Conservation (phyloP, 2,113 vertebrate species). For the Leuciscus idus region DNA sequence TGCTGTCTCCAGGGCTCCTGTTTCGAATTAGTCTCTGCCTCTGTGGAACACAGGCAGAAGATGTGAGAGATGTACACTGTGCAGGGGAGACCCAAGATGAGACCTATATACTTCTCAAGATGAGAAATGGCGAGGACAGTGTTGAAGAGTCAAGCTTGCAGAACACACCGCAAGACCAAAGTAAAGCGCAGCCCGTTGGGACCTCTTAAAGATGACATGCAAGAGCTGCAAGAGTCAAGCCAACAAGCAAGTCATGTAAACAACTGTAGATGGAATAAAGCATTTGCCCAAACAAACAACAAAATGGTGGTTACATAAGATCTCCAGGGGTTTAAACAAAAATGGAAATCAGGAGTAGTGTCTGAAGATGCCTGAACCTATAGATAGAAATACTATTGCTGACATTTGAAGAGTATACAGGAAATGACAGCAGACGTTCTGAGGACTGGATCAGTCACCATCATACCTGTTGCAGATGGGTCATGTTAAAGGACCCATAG, state of each 20-base stretch:
- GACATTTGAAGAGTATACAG: neutral
- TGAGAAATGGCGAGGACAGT: neutral
- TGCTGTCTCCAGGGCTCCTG: slow-evolving; percentile 65
- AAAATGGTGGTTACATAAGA: neutral
- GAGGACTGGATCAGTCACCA: neutral
- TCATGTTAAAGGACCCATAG: neutral
- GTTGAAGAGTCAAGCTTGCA: slow-evolving; percentile 8
- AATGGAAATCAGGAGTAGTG: neutral
- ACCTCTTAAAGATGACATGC: slow-evolving; percentile 16
- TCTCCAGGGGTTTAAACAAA: neutral
- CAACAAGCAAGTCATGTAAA: slow-evolving; percentile 10
- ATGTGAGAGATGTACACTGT: neutral
- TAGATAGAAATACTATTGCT: neutral
- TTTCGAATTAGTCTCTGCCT: slow-evolving; percentile 76
- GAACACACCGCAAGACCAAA: neutral
- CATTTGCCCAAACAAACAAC: slow-evolving; percentile 8
- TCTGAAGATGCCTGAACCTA: neutral
- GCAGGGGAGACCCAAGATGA: neutral
- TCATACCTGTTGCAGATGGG: neutral
- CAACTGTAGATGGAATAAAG: slow-evolving; percentile 4
- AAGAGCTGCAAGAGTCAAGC: neutral
- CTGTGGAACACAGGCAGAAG: slow-evolving; percentile 59
- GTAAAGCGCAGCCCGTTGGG: neutral
- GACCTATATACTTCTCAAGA: too few relatives aligned
- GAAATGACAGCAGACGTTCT: slow-evolving; percentile 15